Base-by-base conservation (phyloP, 1,140 invertebrate species). In the Scaptomyza pallida region DNA sequence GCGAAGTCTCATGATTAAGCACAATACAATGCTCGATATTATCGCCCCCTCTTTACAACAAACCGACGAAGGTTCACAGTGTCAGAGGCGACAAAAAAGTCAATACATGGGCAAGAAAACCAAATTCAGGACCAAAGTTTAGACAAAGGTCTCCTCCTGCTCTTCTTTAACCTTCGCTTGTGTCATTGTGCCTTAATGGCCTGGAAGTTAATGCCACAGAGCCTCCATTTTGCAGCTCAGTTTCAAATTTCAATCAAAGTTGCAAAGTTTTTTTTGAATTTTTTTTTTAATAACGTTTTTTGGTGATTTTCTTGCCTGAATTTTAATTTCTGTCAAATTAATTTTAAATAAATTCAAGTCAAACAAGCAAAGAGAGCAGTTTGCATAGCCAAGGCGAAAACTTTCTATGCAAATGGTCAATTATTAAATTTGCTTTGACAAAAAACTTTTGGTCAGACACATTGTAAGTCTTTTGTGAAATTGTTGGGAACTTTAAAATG, bases 161-260 rank as follows among this genome's bases (percentile, higher is more conserved):
- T 44, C 33, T 44, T 10, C 23, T 50, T 15, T 37, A 48, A 48
- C 41, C 59, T 35, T 6, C 41, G 56, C 64, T 40, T 62, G 57
- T 73, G 65, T 69, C 71, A 70, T 70, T 73, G 65, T 69, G 64
- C 51, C 51, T 72, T 69, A 72, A 73, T 73, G 71, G 71, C 57
- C 65, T 73, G 71, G 57, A 73, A 73, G 65, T 62, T 45, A 73
- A 72, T 69, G 64, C 56, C 70, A 72, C 21, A 33, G 16, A 23
- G 50, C 65, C 57, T 68, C 57, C 50, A 61, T 68, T 72, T 48
- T 61, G 5, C 40, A 61, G 64, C 56, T 44, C 35, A 40, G 51
- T 45, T 61, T 56, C 30, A 23, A 56, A 44, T 70, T 73, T 70
- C 57, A 70, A 70, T 63, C 63, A 62, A 69, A 57, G 60, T 64